Base-by-base conservation (phyloP, 2,113 vertebrate species). In the Grallaria varia region DNA sequence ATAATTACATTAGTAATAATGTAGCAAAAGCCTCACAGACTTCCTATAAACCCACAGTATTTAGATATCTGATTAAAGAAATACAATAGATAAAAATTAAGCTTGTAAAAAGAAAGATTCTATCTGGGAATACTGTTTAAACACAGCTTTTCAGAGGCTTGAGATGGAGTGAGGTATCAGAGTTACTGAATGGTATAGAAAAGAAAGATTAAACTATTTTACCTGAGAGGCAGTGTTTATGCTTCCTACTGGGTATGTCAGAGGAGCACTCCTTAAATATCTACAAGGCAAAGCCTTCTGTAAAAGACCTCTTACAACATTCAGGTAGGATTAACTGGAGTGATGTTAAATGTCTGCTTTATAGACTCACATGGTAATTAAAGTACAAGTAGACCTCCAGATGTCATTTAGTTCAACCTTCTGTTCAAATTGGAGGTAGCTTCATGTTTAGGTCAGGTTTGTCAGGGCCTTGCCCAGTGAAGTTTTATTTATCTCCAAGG, bases 21-120 rank as follows among this genome's bases (percentile, higher is more conserved):
- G 35, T 84, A 87, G 47, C 66, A 93, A 85, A 94, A 93, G 72
- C 85, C 39, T 85, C 64, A 63, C 66, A 91, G 92, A 85, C 90
- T 87, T 95, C 84, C 82, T 72, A 59, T 67, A 95, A 91, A 85
- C 39, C 33, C 63, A 13, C 9, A 58, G n/a, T 55, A 76, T 73
- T 89, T 87, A 83, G 53, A 24, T 66, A 68, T 3, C 53, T 85
- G 37, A 83, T 94, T 55, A 0, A 9, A 83, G 91, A 86, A 63
- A 77, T 63, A 59, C 50, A 83, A 30, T 28, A 73, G 53, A 63
- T 88, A 73, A 93, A 87, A 94, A 63, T 42, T 77, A 90, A 77
- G 19, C 31, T 59, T 73, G 30, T 69, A 67, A 50, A 73, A 93
- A 83, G 31, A 74, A 88, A 52, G n/a, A 80, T 45, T 71, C 45